Conservation (phyloP, 2,113 vertebrate genomes). For the Sakesphorus luctuosus region DNA sequence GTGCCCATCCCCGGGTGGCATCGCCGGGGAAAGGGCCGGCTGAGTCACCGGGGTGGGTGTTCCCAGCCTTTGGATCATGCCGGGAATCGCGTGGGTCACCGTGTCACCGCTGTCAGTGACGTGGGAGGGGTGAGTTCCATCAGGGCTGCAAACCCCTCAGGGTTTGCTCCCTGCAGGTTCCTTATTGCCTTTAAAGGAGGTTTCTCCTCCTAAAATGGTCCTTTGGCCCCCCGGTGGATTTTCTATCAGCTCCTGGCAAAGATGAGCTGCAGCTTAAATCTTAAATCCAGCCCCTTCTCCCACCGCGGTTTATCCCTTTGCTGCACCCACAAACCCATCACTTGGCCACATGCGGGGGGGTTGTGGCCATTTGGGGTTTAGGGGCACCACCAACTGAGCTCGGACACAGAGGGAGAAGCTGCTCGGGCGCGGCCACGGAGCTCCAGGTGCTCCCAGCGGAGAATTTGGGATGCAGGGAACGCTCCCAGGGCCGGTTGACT, state of each 20-base stretch:
- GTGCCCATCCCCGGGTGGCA: neutral
- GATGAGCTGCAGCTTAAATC: neutral
- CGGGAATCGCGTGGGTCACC: neutral
- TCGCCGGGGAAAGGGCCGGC: neutral
- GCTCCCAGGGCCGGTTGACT: no score
- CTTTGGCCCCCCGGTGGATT: accelerated
- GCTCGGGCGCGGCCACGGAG: accelerated
- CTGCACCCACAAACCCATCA: neutral
- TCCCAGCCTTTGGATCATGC: neutral
- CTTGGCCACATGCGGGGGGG: neutral
- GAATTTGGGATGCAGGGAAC: accelerated
- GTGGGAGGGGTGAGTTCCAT: neutral
- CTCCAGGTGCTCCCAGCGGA: neutral
- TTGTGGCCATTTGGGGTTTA: neutral
- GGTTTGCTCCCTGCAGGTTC: neutral
- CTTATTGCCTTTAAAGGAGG: neutral
- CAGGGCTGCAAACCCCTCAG: neutral
- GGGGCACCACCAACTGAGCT: accelerated
- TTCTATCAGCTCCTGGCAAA: neutral
- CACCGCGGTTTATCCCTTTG: neutral
- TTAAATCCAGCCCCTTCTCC: neutral
- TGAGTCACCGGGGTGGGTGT: neutral
- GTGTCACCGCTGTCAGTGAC: neutral
- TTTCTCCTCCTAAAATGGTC: neutral
- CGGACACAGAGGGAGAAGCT: neutral